Base-by-base conservation (phyloP, 1,140 invertebrate species). In the Drosophila repletoides region DNA sequence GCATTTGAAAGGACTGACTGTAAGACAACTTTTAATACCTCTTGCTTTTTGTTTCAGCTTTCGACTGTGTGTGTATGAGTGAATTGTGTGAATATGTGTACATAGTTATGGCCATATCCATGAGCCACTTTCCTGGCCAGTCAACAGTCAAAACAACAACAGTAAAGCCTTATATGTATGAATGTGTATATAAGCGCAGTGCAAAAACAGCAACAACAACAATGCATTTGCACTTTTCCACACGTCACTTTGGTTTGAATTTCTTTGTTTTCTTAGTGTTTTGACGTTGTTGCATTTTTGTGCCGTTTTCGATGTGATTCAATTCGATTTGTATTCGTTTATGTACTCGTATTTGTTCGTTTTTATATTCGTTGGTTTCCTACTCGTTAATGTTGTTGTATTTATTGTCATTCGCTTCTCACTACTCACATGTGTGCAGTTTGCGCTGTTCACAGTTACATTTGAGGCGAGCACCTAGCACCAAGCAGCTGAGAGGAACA, bases 391-490 rank as follows among this genome's bases (percentile, higher is more conserved):
- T 31, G 48, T 55, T 29, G 40, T 31, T 55, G 38, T 12, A 33
- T 21, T 49, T 70, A 48, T 64, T 72, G 36, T 56, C 34, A 60
- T 66, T 79, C 64, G 40, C 65, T 61, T 58, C 68, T 74, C 76
- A 71, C 71, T 71, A 75, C 71, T 72, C 64, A 51, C 69, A 28
- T 71, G 41, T 59, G 49, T 65, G 61, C 67, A 58, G 31, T 60
- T 53, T 67, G 38, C 67, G 73, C 77, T 86, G 80, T 84, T 84
- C 77, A 53, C 69, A 86, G 84, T 79, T 84, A 75, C 75, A 79
- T 65, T 84, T 79, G 58, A 51, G 79, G 52, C 80, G 74, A 55
- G 59, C 75, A 86, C 75, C 75, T 86, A 75, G 71, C 59, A 52
- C 21, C 21, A 31, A 24, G 14, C 53, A n/a, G 12, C 10, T 2